Conservation (phyloP, 2,888 invertebrate species). For the Pomacea canaliculata region DNA sequence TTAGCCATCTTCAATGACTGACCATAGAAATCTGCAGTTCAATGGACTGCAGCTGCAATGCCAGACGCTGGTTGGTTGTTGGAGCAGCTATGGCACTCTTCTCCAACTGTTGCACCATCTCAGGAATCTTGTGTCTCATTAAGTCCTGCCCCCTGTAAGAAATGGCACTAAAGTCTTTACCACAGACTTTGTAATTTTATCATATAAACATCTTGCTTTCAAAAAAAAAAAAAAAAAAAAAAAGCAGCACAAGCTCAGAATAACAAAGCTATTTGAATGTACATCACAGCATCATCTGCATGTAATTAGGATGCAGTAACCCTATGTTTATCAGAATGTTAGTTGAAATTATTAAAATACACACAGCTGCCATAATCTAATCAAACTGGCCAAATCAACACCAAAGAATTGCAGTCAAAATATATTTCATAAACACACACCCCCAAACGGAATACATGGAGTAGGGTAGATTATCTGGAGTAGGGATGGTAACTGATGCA, state of each 20-base stretch:
- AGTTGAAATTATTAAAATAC: too few relatives aligned
- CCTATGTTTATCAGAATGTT: too few relatives aligned
- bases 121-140: constrained; percentile 10
- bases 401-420: neutral
- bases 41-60: constrained; percentile 60
- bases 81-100: constrained; percentile 55
- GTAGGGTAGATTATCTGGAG: constrained; percentile 18
- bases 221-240: neutral
- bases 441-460: constrained; percentile 28
- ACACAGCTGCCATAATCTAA: too few relatives aligned
- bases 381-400: too few relatives aligned
- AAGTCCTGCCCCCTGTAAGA: constrained; percentile 18
- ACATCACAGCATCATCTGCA: too few relatives aligned
- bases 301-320: too few relatives aligned
- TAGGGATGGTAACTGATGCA: constrained; percentile 21
- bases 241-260: too few relatives aligned
- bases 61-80: constrained; percentile 57
- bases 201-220: neutral
- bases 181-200: too few relatives aligned
- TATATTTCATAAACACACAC: constrained; percentile 8
- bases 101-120: constrained; percentile 44
- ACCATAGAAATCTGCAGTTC: constrained; percentile 64
- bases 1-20: neutral
- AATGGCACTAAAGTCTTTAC: too few relatives aligned
- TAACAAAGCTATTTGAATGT: too few relatives aligned